phyloP scores from a whole-genome alignment of 2,888 invertebrate species.

The Melanotus villosus region DNA sequence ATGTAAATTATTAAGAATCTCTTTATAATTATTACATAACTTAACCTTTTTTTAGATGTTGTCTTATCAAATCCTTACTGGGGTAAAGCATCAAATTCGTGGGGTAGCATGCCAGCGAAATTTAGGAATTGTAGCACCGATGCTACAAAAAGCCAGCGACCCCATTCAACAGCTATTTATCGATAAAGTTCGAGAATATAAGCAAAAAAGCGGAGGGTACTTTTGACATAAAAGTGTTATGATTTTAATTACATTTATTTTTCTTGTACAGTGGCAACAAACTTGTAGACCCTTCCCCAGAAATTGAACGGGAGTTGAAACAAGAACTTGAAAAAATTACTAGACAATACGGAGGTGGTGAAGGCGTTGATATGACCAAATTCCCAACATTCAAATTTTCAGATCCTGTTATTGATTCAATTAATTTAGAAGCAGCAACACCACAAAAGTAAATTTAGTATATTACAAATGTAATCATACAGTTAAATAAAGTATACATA shows the following conservation, averaged over 20 bases:
- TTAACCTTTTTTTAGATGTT: conserved; percentile 61
- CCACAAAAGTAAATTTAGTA: conserved; percentile 20
- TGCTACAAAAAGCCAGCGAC: conserved; percentile 81
- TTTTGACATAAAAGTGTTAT: not conserved
- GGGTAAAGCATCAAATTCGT: conserved; percentile 59
- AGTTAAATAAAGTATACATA: too few relatives aligned
- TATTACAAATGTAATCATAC: not conserved
- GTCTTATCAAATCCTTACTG: conserved; percentile 61
- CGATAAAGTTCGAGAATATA: conserved; percentile 93
- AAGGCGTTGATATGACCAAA: conserved; percentile 87
- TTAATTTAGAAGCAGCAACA: conserved; percentile 72
- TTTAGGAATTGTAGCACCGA: conserved; percentile 80
- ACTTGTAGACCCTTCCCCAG: conserved; percentile 85
- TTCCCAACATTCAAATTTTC: conserved; percentile 90
- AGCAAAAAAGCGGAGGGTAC: conserved; percentile 86
- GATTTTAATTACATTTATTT: not conserved
- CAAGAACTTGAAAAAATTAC: conserved; percentile 86
- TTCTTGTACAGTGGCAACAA: conserved; percentile 79
- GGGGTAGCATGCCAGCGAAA: conserved; percentile 74
- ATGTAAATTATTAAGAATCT: too few relatives aligned
- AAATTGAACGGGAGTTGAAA: conserved; percentile 81
- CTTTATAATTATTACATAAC: conserved; percentile 51
- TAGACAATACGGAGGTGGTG: conserved; percentile 81
- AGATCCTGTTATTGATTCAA: conserved; percentile 80
- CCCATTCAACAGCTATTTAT: conserved; percentile 95